Evolutionary conservation across 2,888 invertebrate genomes (phyloP), one percentile per base, ranked within the genome.

Genomic region (Cerceris ruficornis): DNA sequence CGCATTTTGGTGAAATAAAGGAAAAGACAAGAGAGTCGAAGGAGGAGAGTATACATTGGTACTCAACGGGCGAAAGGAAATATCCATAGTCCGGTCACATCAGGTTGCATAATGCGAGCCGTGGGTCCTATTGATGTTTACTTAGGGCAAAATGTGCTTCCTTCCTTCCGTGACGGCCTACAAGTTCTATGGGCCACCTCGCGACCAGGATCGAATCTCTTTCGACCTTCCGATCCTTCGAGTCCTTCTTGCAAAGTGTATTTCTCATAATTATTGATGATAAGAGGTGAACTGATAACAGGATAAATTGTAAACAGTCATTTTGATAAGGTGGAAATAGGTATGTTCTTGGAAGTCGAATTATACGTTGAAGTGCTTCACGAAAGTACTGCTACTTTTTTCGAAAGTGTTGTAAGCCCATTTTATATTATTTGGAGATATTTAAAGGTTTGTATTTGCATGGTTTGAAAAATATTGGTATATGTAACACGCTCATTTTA

Each of bases 71-170:
- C 69, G 75, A 73, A 84, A 72, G 79, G 79, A 78, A 84, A 87
- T 79, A 86, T 85, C 83, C 68, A 80, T 64, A 75, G 82, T 82
- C 83, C 77, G 83, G 88, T 88, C 83, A 87, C 85, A 82, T 85
- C 74, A 81, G 81, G 81, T 89, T 88, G 81, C 86, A 83, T 83
- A 88, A 88, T 76, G 73, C 79, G 74, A 79, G 64, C 69, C 64
- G 57, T 67, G 68, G 76, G 61, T 58, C 67, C 79, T 76, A 62
- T 72, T 43, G 59, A 60, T 87, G 81, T 89, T 89, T 89, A 70
- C 68, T 85, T 85, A 87, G 87, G 87, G 77, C 80, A 73, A 86
- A 79, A 83, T 76, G 73, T 60, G 82, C 82, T 79, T 81, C 81
- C 78, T 85, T 77, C 80, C 65, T 77, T 65, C 50, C 62, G 74